Percentiles rank a stretch among this genome's conserved stretches.
These are phyloP conservation scores for Aplocera efformata DNA, from an alignment of 2,888 invertebrate genomes.

Conservation along the genomic window DNA sequence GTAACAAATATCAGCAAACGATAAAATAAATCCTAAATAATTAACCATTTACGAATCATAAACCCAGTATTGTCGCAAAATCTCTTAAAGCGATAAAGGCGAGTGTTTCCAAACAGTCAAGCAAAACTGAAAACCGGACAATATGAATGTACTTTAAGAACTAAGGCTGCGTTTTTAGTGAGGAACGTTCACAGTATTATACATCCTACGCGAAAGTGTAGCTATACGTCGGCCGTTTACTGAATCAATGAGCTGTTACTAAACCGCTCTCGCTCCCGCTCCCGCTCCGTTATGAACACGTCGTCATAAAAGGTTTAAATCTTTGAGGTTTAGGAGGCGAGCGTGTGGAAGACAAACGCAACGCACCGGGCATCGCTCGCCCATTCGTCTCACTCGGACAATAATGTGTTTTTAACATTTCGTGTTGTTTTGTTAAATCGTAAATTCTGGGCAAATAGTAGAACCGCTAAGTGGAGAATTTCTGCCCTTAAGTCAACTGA, in stretches of 20 bases:
- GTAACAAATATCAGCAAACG: slow-evolving; percentile 1
- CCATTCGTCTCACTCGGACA: slow-evolving; percentile 77
- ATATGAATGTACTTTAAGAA: slow-evolving; percentile 57
- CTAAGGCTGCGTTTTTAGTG: too few species aligned
- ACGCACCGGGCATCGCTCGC: slow-evolving; percentile 67
- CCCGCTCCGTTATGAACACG: too few species aligned
- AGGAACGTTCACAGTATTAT: too few species aligned
- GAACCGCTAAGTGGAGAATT: slow-evolving; percentile 60
- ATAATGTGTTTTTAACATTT: slow-evolving; percentile 81
- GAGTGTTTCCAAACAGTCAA: slow-evolving; percentile 36
- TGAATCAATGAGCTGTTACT: too few species aligned
- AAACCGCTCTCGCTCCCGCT: too few species aligned
- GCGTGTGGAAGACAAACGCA: slow-evolving; percentile 75
- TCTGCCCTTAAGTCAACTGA: slow-evolving; percentile 56
- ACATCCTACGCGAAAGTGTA: too few species aligned
- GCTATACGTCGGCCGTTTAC: too few species aligned
- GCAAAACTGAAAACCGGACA: slow-evolving; percentile 61
- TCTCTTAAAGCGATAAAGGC: slow-evolving; percentile 57
- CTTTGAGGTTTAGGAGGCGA: slow-evolving; percentile 54
- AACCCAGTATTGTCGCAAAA: slow-evolving; percentile 55
- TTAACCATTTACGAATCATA: slow-evolving; percentile 59
- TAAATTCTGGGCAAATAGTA: slow-evolving; percentile 76
- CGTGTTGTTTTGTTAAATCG: slow-evolving; percentile 80
- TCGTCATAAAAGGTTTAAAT: slow-evolving; percentile 22
- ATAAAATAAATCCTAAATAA: slow-evolving; percentile 25